Evolutionary conservation across 2,113 vertebrate genomes (phyloP).

Genomic region (Eubucco bourcierii): DNA sequence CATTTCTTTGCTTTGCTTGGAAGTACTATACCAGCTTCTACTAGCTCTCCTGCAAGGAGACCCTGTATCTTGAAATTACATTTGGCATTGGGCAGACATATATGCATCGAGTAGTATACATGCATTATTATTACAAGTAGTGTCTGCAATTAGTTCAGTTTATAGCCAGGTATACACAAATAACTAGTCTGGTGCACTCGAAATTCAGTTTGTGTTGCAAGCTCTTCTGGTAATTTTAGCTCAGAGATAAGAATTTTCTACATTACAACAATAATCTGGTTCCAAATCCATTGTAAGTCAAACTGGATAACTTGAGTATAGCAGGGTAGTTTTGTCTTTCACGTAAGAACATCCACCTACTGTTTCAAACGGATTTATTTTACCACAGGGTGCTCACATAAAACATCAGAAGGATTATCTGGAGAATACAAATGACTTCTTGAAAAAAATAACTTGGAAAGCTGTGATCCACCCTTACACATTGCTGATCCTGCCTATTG

Average conservation of each 20-base stretch:
- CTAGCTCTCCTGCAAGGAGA: neutral
- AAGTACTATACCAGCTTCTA: neutral
- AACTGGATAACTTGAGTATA: neutral
- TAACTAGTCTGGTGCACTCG: neutral
- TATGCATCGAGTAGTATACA: neutral
- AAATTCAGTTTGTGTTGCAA: neutral
- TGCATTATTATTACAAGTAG: neutral
- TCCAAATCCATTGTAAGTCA: neutral
- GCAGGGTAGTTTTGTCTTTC: neutral
- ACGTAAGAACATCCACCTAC: neutral
- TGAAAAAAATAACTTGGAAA: neutral
- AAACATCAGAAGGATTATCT: neutral
- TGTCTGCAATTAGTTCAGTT: neutral
- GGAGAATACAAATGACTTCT: neutral
- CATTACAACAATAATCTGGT: neutral
- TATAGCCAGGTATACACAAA: neutral
- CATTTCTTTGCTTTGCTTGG: neutral
- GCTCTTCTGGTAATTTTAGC: neutral
- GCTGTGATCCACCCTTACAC: neutral
- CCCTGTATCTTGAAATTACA: neutral
- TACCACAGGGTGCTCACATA: fast-evolving
- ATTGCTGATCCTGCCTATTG: neutral
- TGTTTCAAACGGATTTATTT: neutral
- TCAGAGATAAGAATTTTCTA: neutral
- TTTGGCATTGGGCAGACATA: neutral